phyloP scores from a whole-genome alignment of 1,140 invertebrate genomes.

The Leguminivora glycinivorella region DNA sequence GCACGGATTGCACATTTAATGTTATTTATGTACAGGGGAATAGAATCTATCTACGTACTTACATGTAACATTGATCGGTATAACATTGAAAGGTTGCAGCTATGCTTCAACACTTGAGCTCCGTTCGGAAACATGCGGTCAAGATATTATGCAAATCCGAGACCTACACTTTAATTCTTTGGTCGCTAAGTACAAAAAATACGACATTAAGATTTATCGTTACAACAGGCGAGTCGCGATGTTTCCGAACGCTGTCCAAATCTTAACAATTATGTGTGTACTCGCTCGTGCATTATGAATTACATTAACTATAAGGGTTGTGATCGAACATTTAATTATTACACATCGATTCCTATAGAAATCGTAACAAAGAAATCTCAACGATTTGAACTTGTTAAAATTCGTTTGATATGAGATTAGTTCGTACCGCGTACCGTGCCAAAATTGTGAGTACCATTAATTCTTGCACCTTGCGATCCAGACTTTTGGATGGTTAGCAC shows the following conservation, averaged over 20 bases:
- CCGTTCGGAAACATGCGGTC: constrained; percentile 14
- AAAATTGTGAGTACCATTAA: constrained; percentile 12
- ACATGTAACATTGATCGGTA: constrained; percentile 60
- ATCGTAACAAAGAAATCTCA: constrained; percentile 27
- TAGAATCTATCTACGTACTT: constrained; percentile 61
- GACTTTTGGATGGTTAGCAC: constrained; percentile 27
- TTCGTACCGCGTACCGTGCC: constrained; percentile 28
- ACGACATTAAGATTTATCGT: background rate
- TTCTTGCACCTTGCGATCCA: constrained; percentile 26
- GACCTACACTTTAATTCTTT: constrained; percentile 11
- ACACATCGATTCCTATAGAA: constrained; percentile 27
- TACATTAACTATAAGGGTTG: constrained; percentile 28
- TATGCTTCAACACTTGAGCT: constrained; percentile 36
- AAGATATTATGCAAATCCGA: background rate
- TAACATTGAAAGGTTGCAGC: constrained; percentile 47
- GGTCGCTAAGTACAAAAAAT: constrained; percentile 24
- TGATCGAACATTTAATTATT: constrained; percentile 27
- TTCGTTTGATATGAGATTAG: constrained; percentile 26
- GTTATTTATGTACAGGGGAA: constrained; percentile 70
- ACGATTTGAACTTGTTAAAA: constrained; percentile 23
- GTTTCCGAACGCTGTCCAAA: constrained; percentile 17
- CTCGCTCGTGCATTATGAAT: constrained; percentile 26
- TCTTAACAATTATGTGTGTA: constrained; percentile 25
- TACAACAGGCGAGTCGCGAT: background rate
- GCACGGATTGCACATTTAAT: constrained; percentile 77